Base-by-base conservation (phyloP, 1,140 invertebrate genomes). In the Lithobius niger region DNA sequence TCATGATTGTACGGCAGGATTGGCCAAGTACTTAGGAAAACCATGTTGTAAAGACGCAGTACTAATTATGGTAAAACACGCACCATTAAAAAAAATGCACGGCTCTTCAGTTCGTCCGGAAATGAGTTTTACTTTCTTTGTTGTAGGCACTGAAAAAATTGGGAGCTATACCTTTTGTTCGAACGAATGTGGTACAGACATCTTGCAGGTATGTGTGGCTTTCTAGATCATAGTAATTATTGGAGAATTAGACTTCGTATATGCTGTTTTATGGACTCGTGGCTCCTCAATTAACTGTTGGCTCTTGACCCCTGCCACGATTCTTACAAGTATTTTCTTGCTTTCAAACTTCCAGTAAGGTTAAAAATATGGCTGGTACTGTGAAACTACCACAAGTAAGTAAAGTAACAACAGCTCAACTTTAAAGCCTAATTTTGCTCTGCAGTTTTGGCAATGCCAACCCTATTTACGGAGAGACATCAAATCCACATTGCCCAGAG, bases 381-480 rank as follows among this genome's bases (percentile, higher is more conserved):
- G 18, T 13, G 31, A 40, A n/a, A n/a, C n/a, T n/a, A n/a, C n/a
- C n/a, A n/a, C n/a, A n/a, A n/a, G n/a, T n/a, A n/a, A n/a, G n/a
- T n/a, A n/a, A n/a, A n/a, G n/a, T n/a, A n/a, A n/a, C n/a, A n/a
- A n/a, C n/a, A n/a, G n/a, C n/a, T n/a, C 31, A 40, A 40, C 10
- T 40, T 40, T 13, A 40, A 40, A 40, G 10, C 10, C 18, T 18
- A 40, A 40, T 40, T 40, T 40, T 40, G 31, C 31, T 40, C 18
- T 40, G n/a, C 28, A 67, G 66, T 13, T 66, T 59, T 56, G 64
- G 64, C 10, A 72, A 70, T 61, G 61, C 63, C 24, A 77, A 77
- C 60, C 73, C 73, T 3, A 67, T 77, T 13, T 76, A 65, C 63
- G 75, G 75, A 3, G 51, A 52, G 3, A 76, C 74, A 2, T 16